Conservation (phyloP, 2,113 vertebrate species). For the Cyphomyrus discorhynchus region DNA sequence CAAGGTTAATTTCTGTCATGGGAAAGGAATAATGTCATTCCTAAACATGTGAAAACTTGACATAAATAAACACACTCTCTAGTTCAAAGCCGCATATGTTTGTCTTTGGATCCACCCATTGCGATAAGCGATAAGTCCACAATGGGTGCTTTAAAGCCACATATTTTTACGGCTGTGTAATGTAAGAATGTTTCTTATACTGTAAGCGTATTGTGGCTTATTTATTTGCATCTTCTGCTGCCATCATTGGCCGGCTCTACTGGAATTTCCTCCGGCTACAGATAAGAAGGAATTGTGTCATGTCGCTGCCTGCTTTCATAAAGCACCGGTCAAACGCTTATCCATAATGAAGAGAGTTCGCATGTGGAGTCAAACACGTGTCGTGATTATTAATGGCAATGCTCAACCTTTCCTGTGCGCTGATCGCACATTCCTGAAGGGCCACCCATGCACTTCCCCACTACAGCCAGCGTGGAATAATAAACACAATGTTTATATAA, state of each 20-base stretch:
- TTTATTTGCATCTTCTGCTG: conserved; percentile 40
- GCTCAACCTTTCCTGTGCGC: neutral
- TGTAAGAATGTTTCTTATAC: conserved; percentile 29
- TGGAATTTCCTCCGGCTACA: conserved; percentile 8
- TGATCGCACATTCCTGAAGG: neutral
- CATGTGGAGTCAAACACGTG: conserved; percentile 7
- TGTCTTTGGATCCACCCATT: conserved; percentile 38
- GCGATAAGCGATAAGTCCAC: conserved; percentile 45
- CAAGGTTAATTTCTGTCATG: conserved; percentile 18
- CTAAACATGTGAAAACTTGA: conserved; percentile 51
- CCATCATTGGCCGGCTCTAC: neutral
- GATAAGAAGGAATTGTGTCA: conserved; percentile 28
- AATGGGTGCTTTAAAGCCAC: conserved; percentile 14
- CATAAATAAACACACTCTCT: conserved; percentile 52
- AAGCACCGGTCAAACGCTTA: conserved; percentile 26
- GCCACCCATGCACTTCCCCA: neutral
- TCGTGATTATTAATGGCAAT: neutral
- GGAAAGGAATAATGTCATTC: conserved; percentile 54
- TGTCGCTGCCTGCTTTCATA: conserved; percentile 31
- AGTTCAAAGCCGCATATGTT: conserved; percentile 48
- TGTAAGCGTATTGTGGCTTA: conserved; percentile 35
- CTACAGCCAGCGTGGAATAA: neutral
- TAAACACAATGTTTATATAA: conserved; percentile 2
- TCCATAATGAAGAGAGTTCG: neutral
- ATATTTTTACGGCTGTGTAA: neutral